Evolutionary conservation across 2,113 vertebrate genomes (phyloP).

Genomic region (Myrmophylax atrothorax): DNA sequence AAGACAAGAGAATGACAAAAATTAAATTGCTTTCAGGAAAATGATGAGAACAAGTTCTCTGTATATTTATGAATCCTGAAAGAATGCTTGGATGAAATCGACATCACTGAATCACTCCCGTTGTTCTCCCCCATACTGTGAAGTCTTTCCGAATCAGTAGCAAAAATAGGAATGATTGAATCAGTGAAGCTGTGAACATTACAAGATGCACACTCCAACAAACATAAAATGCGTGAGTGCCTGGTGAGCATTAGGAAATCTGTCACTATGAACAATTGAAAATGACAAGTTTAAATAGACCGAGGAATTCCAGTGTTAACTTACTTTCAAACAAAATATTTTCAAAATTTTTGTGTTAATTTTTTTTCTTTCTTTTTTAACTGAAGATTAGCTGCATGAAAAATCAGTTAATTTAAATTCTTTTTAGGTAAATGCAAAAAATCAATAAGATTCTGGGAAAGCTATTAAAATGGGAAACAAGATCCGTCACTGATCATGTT

Average conservation of each 20-base stretch:
- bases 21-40: background rate
- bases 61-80: slow-evolving; percentile 30
- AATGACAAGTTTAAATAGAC: slow-evolving; percentile 61
- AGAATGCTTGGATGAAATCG: slow-evolving; percentile 20
- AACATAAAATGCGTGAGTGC: slow-evolving; percentile 48
- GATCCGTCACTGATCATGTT: background rate
- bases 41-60: background rate
- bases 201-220: slow-evolving; percentile 59
- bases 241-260: slow-evolving; percentile 63
- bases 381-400: background rate
- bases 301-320: slow-evolving; percentile 39
- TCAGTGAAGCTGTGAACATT: slow-evolving; percentile 64
- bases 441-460: background rate
- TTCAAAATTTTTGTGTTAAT: background rate
- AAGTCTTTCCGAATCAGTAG: slow-evolving; percentile 49
- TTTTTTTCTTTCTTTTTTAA: background rate
- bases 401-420: background rate
- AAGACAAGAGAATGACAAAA: background rate
- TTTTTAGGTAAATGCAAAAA: background rate
- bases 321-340: slow-evolving; percentile 28
- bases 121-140: slow-evolving; percentile 37
- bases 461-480: background rate
- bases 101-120: background rate
- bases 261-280: slow-evolving; percentile 64
- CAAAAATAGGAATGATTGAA: slow-evolving; percentile 61